Evolutionary conservation across 2,888 invertebrate species (phyloP), one percentile per base, ranked within the genome.

Genomic region (Troides oblongomaculatus): DNA sequence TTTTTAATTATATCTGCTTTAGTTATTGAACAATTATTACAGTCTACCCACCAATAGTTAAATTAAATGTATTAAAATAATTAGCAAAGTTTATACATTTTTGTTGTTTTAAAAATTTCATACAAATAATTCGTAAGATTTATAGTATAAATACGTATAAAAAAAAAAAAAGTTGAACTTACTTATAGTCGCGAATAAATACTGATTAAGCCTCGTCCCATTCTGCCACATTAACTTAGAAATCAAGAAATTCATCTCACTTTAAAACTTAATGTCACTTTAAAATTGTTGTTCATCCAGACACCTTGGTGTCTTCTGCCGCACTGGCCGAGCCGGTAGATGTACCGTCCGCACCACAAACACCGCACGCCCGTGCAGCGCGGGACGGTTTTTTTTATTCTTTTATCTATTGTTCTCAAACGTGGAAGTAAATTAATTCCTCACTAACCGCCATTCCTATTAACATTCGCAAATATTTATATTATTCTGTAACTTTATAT

Each of bases 161-260:
- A n/a, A n/a, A 12, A n/a, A n/a, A n/a, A 53, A 50, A 18, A 2
- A 2, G 30, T 30, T 50, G 59, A 74, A 91, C 92, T 92, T 74
- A 92, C 92, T 83, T 59, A 92, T 81, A 71, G 87, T 82, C 5
- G 91, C 91, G 71, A 92, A 90, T 67, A 92, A 72, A 81, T 92
- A 92, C 75, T 92, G 92, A 74, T 90, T 90, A 71, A 92, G 83
- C 72, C 92, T 79, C 64, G 84, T 84, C 62, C 92, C 92, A 81
- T 87, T 91, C 68, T 84, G 79, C 87, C 88, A 89, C 83, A 84
- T 82, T 17, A 90, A 72, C 78, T 87, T 90, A n/a, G 84, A 81
- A 59, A 89, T 74, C 77, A 92, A 73, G 71, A 90, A 76, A 82
- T 90, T 90, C 92, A 92, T 92, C 82, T 81, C 75, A 74, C 72